phyloP scores from a whole-genome alignment of 2,888 invertebrate species.

The Eudemis profundana region DNA sequence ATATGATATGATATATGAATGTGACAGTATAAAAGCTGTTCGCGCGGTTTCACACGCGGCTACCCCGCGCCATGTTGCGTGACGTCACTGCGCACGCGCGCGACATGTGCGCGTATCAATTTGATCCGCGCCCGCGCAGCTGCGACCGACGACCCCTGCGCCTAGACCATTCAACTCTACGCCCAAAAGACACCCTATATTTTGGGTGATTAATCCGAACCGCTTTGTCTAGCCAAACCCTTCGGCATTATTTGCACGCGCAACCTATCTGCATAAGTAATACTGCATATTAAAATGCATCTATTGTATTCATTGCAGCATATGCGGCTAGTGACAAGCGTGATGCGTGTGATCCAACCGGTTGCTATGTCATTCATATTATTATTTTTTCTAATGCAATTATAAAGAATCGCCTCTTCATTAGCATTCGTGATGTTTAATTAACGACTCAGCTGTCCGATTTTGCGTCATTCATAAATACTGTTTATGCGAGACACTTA shows the following conservation, averaged over 20 bases:
- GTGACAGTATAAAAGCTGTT: constrained; percentile 30
- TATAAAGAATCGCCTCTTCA: constrained; percentile 24
- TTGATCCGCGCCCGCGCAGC: constrained; percentile 80
- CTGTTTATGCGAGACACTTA: neutral
- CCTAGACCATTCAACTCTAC: constrained; percentile 58
- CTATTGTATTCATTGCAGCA: constrained; percentile 57
- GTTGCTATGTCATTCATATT: constrained; percentile 56
- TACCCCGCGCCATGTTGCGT: constrained; percentile 55
- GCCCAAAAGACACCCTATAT: constrained; percentile 70
- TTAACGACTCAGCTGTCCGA: constrained; percentile 25
- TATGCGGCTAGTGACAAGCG: constrained; percentile 49
- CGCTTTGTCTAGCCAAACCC: constrained; percentile 74
- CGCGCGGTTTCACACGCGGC: constrained; percentile 41
- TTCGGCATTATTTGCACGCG: constrained; percentile 71
- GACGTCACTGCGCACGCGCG: constrained; percentile 65
- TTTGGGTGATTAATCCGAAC: constrained; percentile 75
- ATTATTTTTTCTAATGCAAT: constrained; percentile 45
- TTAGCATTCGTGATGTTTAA: constrained; percentile 25
- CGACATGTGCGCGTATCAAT: constrained; percentile 75
- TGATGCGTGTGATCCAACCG: constrained; percentile 59
- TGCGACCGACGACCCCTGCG: constrained; percentile 75
- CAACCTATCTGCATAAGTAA: constrained; percentile 70
- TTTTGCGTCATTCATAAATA: constrained; percentile 7
- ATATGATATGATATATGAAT: constrained; percentile 20
- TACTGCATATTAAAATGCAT: constrained; percentile 65